A percentile compares a stretch with the other conserved stretches of the same genome.
Conservation (phyloP, 2,797 vertebrate species). For the Prunella strophiata region DNA sequence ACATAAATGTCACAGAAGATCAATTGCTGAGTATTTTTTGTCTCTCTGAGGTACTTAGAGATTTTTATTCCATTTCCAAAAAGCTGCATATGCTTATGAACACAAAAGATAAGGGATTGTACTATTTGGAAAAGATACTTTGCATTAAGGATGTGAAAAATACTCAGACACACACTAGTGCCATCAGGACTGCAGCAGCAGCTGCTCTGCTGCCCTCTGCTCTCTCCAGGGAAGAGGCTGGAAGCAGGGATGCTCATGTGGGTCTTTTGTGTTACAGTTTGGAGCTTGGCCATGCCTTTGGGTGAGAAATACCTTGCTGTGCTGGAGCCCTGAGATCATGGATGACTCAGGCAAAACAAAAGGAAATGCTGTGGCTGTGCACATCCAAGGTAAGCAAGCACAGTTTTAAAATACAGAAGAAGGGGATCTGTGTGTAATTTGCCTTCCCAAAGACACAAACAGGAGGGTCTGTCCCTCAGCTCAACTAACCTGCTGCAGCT, state of each 20-base stretch:
- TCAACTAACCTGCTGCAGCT: not conserved
- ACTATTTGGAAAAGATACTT: not conserved
- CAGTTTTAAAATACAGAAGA: not conserved
- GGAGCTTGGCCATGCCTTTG: not conserved
- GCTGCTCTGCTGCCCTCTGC: not conserved
- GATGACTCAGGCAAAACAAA: not conserved
- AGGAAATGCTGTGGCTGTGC: not conserved
- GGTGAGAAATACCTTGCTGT: not conserved
- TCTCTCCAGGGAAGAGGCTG: not conserved
- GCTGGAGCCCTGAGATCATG: not conserved
- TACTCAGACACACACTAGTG: not conserved
- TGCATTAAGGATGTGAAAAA: not conserved
- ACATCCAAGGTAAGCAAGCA: not conserved
- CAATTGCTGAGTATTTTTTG: slow-evolving; percentile 32
- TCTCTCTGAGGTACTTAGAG: not conserved
- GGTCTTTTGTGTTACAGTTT: not conserved
- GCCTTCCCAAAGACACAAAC: fast-evolving
- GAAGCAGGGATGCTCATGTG: fast-evolving
- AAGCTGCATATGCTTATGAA: not conserved
- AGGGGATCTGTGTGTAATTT: not conserved
- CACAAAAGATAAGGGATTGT: not conserved
- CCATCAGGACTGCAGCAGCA: not conserved
- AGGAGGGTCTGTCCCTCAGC: not conserved
- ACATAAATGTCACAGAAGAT: slow-evolving; percentile 50
- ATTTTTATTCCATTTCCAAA: not conserved